Evolutionary conservation across 2,113 vertebrate species (phyloP).

Genomic region (Marmota flaviventris): DNA sequence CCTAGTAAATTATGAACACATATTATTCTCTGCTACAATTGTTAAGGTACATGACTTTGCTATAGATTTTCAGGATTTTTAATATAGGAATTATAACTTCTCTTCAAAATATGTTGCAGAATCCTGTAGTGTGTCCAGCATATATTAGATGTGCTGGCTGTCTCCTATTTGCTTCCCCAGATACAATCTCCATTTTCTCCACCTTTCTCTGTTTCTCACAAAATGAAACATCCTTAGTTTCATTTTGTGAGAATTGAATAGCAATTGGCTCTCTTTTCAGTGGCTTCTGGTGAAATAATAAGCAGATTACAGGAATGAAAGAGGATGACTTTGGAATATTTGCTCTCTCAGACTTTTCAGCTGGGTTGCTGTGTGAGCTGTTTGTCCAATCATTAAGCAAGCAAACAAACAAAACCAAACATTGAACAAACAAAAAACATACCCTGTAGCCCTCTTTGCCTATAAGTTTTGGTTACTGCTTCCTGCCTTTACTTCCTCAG

Average conservation of each 20-base stretch:
- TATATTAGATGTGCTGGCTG: not conserved
- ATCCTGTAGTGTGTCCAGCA: no score
- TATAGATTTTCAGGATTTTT: not conserved
- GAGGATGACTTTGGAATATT: not conserved
- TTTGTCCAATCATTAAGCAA: not conserved
- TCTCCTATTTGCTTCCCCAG: not conserved
- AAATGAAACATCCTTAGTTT: no score
- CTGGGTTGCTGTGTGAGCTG: not conserved
- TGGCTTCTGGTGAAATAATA: not conserved
- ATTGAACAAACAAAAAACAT: no score
- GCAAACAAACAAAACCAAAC: no score
- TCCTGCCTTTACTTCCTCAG: not conserved
- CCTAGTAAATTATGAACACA: not conserved
- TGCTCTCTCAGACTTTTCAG: not conserved
- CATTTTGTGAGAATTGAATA: not conserved
- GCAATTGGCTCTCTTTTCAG: no score
- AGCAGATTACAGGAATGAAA: not conserved
- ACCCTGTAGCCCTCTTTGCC: no score
- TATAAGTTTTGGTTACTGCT: not conserved
- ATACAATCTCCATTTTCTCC: not conserved
- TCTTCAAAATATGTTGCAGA: not conserved
- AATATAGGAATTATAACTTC: not conserved
- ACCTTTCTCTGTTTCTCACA: not conserved
- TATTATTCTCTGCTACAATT: not conserved
- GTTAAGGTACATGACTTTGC: not conserved